phyloP scores from a whole-genome alignment of 1,140 invertebrate species.

The Mizuhopecten yessoensis region DNA sequence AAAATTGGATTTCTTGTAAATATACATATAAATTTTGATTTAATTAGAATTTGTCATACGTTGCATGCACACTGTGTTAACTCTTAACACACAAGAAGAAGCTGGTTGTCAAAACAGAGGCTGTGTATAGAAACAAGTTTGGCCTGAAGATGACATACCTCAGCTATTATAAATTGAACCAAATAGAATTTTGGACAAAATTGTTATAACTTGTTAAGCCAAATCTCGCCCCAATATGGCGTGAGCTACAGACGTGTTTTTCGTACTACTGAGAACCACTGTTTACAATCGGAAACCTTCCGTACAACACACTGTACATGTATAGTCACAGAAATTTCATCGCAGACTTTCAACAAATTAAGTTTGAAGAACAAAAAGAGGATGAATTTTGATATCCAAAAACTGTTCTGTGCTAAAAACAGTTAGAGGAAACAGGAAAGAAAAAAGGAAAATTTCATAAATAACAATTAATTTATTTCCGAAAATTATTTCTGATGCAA shows the following conservation, averaged over 20 bases:
- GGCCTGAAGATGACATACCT: background rate
- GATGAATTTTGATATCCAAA: too few species aligned
- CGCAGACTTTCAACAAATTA: background rate
- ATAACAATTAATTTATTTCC: background rate
- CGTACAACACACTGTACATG: too few species aligned
- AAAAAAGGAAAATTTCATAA: background rate
- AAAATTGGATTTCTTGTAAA: slow-evolving; percentile 28
- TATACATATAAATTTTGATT: slow-evolving; percentile 40
- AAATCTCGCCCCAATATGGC: too few species aligned
- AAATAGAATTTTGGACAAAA: too few species aligned
- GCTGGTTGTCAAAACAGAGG: too few species aligned
- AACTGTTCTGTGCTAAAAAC: too few species aligned
- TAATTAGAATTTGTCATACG: slow-evolving; percentile 8
- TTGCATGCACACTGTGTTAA: background rate
- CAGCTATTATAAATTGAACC: too few species aligned
- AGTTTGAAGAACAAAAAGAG: too few species aligned
- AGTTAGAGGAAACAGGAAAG: background rate
- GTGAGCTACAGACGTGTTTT: background rate
- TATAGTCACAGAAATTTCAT: background rate
- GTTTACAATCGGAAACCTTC: too few species aligned
- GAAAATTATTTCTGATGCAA: slow-evolving; percentile 7
- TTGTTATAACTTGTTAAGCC: too few species aligned
- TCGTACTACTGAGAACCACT: too few species aligned
- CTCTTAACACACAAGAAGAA: too few species aligned
- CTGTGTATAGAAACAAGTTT: background rate